phyloP scores from a whole-genome alignment of 2,797 vertebrate species.

The Scyliorhinus canicula region DNA sequence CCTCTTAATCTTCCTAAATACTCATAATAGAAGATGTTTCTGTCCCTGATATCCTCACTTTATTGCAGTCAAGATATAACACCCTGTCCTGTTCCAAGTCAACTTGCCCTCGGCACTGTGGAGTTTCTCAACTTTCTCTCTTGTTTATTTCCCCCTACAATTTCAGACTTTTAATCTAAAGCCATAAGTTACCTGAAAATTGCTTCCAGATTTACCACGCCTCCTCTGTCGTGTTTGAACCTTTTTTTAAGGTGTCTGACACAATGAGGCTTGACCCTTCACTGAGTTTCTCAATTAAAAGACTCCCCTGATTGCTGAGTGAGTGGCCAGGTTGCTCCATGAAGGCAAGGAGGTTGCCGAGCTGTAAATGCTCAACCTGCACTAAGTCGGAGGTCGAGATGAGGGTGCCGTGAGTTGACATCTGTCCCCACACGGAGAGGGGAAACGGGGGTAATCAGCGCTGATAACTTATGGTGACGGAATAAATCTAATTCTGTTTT shows the following conservation, averaged over 20 bases:
- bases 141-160: background rate
- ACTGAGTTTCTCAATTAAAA: background rate
- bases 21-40: background rate
- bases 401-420: too few relatives aligned
- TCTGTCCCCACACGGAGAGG: background rate
- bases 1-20: background rate
- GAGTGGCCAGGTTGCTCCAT: background rate
- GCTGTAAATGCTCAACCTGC: background rate
- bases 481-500: background rate
- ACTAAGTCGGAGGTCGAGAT: background rate
- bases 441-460: background rate
- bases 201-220: background rate
- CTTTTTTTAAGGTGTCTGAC: background rate
- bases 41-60: background rate
- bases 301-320: background rate
- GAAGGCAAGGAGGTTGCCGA: background rate
- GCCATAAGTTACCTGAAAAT: background rate
- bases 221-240: background rate
- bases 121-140: background rate
- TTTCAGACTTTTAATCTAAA: background rate
- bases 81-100: background rate
- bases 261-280: background rate
- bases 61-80: background rate
- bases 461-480: background rate
- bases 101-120: background rate